Evolutionary conservation across 2,113 vertebrate genomes (phyloP).

Genomic region (Helogale parvula): DNA sequence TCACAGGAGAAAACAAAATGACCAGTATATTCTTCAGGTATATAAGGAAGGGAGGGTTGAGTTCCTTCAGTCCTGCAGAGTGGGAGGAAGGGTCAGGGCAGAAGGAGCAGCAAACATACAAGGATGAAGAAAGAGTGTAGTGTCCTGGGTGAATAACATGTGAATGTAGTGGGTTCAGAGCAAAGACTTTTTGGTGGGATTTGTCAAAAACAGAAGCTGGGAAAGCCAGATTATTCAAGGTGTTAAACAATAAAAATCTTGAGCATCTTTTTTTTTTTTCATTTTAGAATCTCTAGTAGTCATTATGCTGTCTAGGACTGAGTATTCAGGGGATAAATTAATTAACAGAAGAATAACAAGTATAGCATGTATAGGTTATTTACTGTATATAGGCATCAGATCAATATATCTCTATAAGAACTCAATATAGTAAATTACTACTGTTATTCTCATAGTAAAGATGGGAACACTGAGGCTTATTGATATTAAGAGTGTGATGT

Average conservation of each 20-base stretch:
- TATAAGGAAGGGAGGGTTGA: neutral
- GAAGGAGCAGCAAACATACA: neutral
- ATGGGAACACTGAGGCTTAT: neutral
- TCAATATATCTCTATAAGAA: neutral
- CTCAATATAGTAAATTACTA: neutral
- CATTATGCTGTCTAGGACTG: neutral
- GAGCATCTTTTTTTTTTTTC: neutral
- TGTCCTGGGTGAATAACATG: neutral
- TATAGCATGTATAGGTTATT: neutral
- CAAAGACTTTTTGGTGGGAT: neutral
- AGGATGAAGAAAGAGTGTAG: neutral
- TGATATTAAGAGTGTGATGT: neutral
- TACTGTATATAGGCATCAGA: neutral
- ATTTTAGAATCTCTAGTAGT: neutral
- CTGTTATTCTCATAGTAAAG: neutral
- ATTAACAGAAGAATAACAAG: neutral
- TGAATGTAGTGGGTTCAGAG: neutral
- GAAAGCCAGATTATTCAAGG: neutral
- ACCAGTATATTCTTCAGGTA: neutral
- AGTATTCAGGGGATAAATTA: neutral
- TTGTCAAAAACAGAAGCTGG: neutral
- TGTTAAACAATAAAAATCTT: neutral
- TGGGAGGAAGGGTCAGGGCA: neutral
- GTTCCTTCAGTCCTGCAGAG: neutral
- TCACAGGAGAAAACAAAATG: neutral